Evolutionary conservation across 1,140 invertebrate genomes (phyloP).

Genomic region (Temnothorax curvispinosus): DNA sequence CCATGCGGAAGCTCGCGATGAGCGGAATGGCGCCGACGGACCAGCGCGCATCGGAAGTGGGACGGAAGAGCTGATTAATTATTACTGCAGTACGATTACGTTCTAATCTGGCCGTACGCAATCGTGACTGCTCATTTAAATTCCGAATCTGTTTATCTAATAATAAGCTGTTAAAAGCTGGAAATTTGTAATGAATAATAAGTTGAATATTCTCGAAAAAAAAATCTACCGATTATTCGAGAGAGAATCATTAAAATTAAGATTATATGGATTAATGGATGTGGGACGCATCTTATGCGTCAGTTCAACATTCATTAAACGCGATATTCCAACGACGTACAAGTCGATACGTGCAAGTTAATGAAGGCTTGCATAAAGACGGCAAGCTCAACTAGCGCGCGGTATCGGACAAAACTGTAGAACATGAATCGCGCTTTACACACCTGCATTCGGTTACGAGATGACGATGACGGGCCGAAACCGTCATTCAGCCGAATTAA

Average conservation of each 20-base stretch:
- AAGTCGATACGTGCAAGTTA: neutral
- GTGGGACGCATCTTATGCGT: neutral
- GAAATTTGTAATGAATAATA: neutral
- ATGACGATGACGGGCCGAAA: slow-evolving; percentile 29
- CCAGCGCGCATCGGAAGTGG: neutral
- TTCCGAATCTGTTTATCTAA: slow-evolving; percentile 4
- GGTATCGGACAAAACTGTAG: slow-evolving; percentile 31
- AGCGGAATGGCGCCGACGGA: no score
- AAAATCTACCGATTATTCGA: neutral
- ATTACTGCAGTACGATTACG: neutral
- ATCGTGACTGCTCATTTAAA: neutral
- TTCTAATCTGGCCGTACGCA: neutral
- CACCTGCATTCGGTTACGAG: slow-evolving; percentile 20
- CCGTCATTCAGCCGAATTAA: slow-evolving; percentile 66
- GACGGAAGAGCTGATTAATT: slow-evolving; percentile 16
- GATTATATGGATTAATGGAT: neutral
- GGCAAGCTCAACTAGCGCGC: neutral
- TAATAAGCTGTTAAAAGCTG: neutral
- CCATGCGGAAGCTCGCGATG: slow-evolving; percentile 3
- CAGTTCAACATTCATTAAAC: neutral
- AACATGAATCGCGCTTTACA: slow-evolving; percentile 10
- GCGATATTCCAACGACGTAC: neutral
- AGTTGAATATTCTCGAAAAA: neutral
- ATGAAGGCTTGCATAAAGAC: neutral
- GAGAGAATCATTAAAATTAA: neutral